Percentiles rank a stretch among this genome's conserved stretches.
Evolutionary conservation across 2,888 invertebrate genomes (phyloP).

Genomic region (Ornithoptera priamus): DNA sequence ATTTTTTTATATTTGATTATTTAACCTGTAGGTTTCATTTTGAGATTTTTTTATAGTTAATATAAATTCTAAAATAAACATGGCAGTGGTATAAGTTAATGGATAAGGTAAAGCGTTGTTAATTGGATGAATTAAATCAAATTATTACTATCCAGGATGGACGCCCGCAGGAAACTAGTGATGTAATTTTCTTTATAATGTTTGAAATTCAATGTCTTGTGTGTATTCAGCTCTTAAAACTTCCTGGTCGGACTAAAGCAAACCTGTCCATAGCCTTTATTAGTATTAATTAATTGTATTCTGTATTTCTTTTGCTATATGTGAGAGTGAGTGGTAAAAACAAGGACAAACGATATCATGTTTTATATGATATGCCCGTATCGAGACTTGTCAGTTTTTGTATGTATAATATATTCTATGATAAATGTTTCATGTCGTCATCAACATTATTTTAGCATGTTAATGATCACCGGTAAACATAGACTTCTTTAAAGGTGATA

Average conservation of each 20-base stretch:
- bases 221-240: conserved; percentile 15
- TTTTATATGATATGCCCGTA: neutral
- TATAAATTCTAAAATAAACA: too few species aligned
- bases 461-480: too few species aligned
- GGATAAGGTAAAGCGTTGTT: too few species aligned
- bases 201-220: conserved; percentile 6
- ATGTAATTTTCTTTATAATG: neutral
- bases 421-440: neutral
- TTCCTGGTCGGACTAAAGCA: conserved; percentile 30
- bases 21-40: too few species aligned
- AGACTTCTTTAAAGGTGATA: too few species aligned
- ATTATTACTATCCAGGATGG: too few species aligned
- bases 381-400: neutral
- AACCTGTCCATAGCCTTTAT: conserved; percentile 29
- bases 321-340: conserved; percentile 14
- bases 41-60: too few species aligned
- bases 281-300: conserved; percentile 22
- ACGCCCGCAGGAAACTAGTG: too few species aligned
- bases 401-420: neutral
- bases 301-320: conserved; percentile 22
- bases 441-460: neutral
- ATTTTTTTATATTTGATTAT: too few species aligned
- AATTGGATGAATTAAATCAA: too few species aligned
- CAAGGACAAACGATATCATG: conserved; percentile 19
- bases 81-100: too few species aligned